Conservation (phyloP, 2,888 invertebrate species). For the Marasmarcha lunaedactyla region DNA sequence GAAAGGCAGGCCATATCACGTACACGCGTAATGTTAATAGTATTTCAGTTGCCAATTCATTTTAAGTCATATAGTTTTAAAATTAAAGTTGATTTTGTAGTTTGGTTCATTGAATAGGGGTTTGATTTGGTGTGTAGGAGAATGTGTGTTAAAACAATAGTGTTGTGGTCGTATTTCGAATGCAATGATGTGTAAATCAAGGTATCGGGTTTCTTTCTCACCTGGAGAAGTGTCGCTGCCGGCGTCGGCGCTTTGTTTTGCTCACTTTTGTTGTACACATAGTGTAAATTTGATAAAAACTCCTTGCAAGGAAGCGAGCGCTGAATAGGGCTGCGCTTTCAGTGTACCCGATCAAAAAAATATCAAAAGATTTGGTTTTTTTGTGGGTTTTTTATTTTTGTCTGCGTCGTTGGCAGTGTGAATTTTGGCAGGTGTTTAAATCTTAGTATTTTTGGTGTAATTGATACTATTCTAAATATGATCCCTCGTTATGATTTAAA, state of each 20-base stretch:
- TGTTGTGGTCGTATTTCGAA: conserved; percentile 4
- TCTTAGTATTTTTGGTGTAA: conserved; percentile 7
- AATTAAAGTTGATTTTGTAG: conserved; percentile 17
- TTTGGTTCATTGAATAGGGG: conserved; percentile 1
- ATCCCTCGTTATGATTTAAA: too few relatives aligned
- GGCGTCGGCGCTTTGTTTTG: conserved; percentile 51
- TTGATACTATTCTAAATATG: neutral
- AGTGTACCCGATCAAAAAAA: conserved; percentile 5
- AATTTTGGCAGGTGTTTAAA: conserved; percentile 17
- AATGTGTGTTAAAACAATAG: conserved; percentile 1
- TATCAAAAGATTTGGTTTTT: conserved; percentile 28
- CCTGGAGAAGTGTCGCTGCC: conserved; percentile 65
- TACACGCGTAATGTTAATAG: conserved; percentile 52
- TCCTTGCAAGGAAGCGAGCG: conserved; percentile 44
- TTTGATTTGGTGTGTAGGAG: neutral
- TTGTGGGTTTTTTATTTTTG: conserved; percentile 26
- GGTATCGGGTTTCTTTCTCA: conserved; percentile 64
- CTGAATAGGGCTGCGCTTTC: conserved; percentile 15
- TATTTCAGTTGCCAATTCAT: conserved; percentile 24
- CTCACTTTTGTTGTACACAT: conserved; percentile 56
- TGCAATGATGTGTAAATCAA: conserved; percentile 15
- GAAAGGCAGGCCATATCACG: conserved; percentile 61
- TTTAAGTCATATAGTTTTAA: conserved; percentile 21
- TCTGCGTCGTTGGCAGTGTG: conserved; percentile 19
- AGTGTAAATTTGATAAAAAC: conserved; percentile 60